A percentile compares a stretch with the other conserved stretches of the same genome.
These are phyloP conservation scores for Mythimna lalbum DNA, from an alignment of 2,888 invertebrate genomes.

Conservation along the genomic window DNA sequence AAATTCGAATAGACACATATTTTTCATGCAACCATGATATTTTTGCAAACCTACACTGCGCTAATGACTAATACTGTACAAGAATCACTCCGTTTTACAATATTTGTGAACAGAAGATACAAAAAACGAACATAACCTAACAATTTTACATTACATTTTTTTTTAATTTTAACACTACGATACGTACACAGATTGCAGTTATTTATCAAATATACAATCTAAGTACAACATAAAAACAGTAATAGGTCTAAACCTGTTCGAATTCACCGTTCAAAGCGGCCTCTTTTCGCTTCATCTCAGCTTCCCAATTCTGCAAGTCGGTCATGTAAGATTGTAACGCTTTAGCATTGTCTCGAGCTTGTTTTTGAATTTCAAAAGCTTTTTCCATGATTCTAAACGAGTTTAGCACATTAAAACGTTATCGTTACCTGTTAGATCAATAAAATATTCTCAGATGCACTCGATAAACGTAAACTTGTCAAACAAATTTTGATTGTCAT, in stretches of 20 bases:
- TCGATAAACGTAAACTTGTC: constrained; percentile 59
- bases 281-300: constrained; percentile 94
- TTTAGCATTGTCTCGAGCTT: constrained; percentile 93
- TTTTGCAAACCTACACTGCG: neutral
- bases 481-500: constrained; percentile 68
- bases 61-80: constrained; percentile 6
- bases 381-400: constrained; percentile 87
- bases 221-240: constrained; percentile 64
- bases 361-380: constrained; percentile 92
- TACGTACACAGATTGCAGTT: constrained; percentile 40
- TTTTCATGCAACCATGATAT: constrained; percentile 12
- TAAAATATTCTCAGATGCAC: constrained; percentile 69
- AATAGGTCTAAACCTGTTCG: constrained; percentile 85
- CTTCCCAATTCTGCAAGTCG: constrained; percentile 93
- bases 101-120: constrained; percentile 13
- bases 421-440: constrained; percentile 77
- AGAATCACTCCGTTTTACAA: constrained; percentile 3
- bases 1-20: neutral
- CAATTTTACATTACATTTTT: constrained; percentile 39
- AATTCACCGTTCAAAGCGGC: constrained; percentile 87
- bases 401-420: constrained; percentile 67
- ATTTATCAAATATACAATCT: constrained; percentile 36
- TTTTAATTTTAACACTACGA: constrained; percentile 12
- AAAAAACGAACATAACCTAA: constrained; percentile 52
- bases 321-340: constrained; percentile 93